Conservation (phyloP, 1,140 invertebrate genomes). For the Druon quercuslanigerum region DNA sequence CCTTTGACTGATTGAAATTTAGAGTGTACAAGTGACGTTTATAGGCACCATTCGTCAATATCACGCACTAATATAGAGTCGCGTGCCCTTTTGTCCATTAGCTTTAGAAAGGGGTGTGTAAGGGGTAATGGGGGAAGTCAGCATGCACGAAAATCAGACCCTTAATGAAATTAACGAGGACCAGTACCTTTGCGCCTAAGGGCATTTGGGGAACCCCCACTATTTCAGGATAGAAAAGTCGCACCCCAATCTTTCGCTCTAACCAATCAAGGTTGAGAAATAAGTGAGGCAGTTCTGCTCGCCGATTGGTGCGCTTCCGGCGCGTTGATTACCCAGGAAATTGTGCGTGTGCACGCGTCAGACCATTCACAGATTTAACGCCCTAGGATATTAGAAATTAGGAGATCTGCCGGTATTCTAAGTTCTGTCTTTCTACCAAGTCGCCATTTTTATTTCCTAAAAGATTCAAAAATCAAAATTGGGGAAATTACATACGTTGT, state of each 20-base stretch:
- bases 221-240: conserved; percentile 55
- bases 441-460: neutral
- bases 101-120: conserved; percentile 28
- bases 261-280: conserved; percentile 62
- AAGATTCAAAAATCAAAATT: too few relatives aligned
- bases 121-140: conserved; percentile 31
- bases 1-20: neutral
- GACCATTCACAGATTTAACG: conserved; percentile 40
- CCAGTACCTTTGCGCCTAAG: conserved; percentile 53
- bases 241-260: conserved; percentile 54
- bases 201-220: conserved; percentile 1
- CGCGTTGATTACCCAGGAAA: conserved; percentile 65
- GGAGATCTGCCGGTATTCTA: neutral
- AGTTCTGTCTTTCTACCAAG: neutral
- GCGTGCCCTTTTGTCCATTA: neutral
- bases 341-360: conserved; percentile 60
- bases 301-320: conserved; percentile 64
- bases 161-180: conserved; percentile 65
- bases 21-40: neutral
- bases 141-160: conserved; percentile 52
- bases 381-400: conserved; percentile 42
- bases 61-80: neutral
- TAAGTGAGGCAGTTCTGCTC: conserved; percentile 54
- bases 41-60: conserved; percentile 50
- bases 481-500: too few relatives aligned